Evolutionary conservation across 2,113 vertebrate species (phyloP).

Genomic region (Marmota monax): DNA sequence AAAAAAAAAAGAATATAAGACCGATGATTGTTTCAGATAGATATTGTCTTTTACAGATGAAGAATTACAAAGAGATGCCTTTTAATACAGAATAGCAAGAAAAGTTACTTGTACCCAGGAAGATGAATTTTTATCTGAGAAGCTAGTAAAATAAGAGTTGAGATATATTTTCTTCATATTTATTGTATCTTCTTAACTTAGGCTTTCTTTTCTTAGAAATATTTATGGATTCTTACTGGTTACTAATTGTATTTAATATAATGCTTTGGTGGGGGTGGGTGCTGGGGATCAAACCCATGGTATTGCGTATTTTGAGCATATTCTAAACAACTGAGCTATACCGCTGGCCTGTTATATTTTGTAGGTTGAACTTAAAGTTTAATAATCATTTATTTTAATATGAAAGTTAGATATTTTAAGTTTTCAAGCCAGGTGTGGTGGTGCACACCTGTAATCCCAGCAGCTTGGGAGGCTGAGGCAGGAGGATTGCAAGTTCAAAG

Average conservation of each 20-base stretch:
- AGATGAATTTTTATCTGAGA: not conserved
- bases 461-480: no score
- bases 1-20: not conserved
- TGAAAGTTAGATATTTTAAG: not conserved
- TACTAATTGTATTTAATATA: not conserved
- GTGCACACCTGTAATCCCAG: no score
- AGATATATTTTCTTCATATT: not conserved
- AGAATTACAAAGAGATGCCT: conserved; percentile 6
- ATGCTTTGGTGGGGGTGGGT: not conserved
- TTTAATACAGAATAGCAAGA: conserved; percentile 42
- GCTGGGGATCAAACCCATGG: not conserved
- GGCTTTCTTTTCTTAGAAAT: not conserved
- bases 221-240: conserved; percentile 24
- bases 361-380: conserved; percentile 17
- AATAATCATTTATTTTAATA: conserved; percentile 7
- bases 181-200: not conserved
- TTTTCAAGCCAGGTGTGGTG: not conserved
- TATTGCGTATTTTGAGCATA: no score
- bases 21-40: conserved; percentile 29
- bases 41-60: not conserved
- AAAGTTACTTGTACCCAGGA: conserved; percentile 19
- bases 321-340: not conserved
- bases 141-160: not conserved
- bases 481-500: no score
- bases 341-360: not conserved